phyloP scores from a whole-genome alignment of 2,797 vertebrate genomes.

The Malacoctenus gilli region DNA sequence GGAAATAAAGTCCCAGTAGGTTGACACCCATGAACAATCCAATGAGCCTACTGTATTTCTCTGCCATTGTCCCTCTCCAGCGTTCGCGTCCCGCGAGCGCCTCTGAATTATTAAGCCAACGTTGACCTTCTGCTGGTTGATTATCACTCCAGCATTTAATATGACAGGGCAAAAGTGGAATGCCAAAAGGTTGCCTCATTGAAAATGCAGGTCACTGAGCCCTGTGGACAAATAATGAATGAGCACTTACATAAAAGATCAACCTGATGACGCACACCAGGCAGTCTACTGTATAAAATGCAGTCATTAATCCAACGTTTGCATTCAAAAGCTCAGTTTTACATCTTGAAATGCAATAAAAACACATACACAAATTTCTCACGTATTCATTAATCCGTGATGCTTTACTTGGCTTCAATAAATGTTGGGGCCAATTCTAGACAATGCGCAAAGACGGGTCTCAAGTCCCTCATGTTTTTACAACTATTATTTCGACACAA shows the following conservation, averaged over 20 bases:
- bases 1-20: conserved; percentile 41
- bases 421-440: too few relatives aligned
- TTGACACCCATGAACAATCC: conserved; percentile 37
- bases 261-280: conserved; percentile 34
- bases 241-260: conserved; percentile 27
- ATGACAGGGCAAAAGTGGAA: conserved; percentile 3
- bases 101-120: not conserved
- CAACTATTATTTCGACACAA: too few relatives aligned
- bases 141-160: conserved; percentile 6
- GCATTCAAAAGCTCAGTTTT: conserved; percentile 14
- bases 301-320: conserved; percentile 25
- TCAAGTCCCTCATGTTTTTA: too few relatives aligned
- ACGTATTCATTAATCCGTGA: too few relatives aligned
- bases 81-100: conserved; percentile 7
- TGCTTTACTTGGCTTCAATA: too few relatives aligned
- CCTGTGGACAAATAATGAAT: conserved; percentile 42
- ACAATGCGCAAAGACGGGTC: too few relatives aligned
- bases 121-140: not conserved
- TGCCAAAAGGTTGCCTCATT: conserved; percentile 1
- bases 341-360: conserved; percentile 4
- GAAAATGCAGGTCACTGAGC: conserved; percentile 27
- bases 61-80: not conserved
- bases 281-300: too few relatives aligned
- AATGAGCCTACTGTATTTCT: conserved; percentile 3
- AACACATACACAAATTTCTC: not conserved